Evolutionary conservation across 2,888 invertebrate genomes (phyloP), one percentile per base, ranked within the genome.

Genomic region (Caenorhabditis sp.): DNA sequence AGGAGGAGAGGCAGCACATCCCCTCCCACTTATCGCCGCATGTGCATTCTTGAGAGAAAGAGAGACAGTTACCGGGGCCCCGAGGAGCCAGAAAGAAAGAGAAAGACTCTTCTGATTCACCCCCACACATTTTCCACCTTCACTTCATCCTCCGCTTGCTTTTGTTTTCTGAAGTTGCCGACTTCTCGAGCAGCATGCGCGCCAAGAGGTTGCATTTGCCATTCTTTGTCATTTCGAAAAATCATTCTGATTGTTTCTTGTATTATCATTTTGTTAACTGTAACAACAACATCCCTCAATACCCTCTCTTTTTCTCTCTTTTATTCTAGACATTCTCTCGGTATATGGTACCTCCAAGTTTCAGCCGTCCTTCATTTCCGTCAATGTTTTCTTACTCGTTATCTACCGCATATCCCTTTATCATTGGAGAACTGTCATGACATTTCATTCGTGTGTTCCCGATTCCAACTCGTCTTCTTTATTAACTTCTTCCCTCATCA

Each of bases 21-120:
- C 72, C n/a, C 76, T 76, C 76, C 76, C 76, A 76, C 76, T 76
- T 76, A 76, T 76, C 76, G 70, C 72, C 72, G 72, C 76, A 76
- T 76, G 76, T 67, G 76, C 76, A 76, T 76, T 76, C 76, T 72
- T 72, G 74, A 74, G 67, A 61, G 51, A 22, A 40, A 69, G 50
- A n/a, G n/a, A 53, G 70, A 70, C 37, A 70, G 70, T 53, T 13
- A 61, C 50, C n/a, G n/a, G n/a, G n/a, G 44, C 13, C 11, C n/a
- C n/a, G n/a, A n/a, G n/a, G 40, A 40, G 40, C 11, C 13, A 61
- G 40, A 11, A 24, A 13, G 24, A 13, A 44, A 13, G 44, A 32
- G 44, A 24, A 37, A 2, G 11, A 9, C 28, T 26, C 47, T 32
- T 47, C 56, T 58, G 47, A 65, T 65, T 44, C 53, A 13, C 51